These are phyloP conservation scores for Neopipo cinnamomea DNA, from an alignment of 2,113 vertebrate species.

Conservation along the genomic window DNA sequence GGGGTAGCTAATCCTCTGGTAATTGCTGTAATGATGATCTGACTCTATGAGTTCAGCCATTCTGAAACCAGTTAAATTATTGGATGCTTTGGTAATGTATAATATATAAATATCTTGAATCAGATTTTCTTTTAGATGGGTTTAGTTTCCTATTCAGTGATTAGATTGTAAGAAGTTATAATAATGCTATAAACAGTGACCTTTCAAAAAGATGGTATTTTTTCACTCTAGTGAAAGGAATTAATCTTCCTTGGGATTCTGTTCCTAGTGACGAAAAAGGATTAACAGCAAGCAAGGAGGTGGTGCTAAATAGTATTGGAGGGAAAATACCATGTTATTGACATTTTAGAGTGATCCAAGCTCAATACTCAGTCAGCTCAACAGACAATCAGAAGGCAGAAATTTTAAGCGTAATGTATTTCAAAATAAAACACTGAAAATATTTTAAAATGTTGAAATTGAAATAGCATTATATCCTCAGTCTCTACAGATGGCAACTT, in stretches of 20 bases:
- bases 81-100: background rate
- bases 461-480: background rate
- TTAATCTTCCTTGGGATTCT: background rate
- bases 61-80: background rate
- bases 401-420: background rate
- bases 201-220: background rate
- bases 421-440: background rate
- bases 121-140: rapidly evolving
- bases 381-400: background rate
- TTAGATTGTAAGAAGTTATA: background rate
- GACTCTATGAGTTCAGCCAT: background rate
- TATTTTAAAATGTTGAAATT: background rate
- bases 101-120: background rate
- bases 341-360: background rate
- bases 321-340: background rate
- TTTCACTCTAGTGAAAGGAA: background rate
- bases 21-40: background rate
- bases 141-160: background rate
- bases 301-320: background rate
- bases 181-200: background rate
- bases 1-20: background rate
- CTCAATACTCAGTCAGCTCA: background rate
- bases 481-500: background rate
- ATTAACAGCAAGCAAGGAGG: background rate
- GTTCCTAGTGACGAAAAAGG: background rate